Evolutionary conservation across 2,888 invertebrate genomes (phyloP).

Genomic region (Diarsia dahlii): DNA sequence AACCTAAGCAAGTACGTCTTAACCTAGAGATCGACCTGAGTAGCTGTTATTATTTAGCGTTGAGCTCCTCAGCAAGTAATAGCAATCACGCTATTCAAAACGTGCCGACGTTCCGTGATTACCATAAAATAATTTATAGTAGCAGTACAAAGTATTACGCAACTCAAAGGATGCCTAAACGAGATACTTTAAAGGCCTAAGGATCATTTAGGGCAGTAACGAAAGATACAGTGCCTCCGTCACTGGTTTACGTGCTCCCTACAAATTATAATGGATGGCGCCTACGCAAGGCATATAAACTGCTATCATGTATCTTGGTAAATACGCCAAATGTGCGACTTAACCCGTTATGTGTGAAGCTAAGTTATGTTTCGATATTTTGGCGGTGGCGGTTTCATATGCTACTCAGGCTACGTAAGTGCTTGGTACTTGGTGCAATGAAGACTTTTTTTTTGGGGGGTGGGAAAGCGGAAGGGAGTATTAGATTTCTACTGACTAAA

Average conservation of each 20-base stretch:
- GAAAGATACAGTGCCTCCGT: slow-evolving; percentile 9
- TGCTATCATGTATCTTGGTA: slow-evolving; percentile 47
- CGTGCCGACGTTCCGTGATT: slow-evolving; percentile 12
- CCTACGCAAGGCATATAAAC: slow-evolving; percentile 45
- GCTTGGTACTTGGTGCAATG: slow-evolving; percentile 17
- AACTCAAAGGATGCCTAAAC: slow-evolving; percentile 37
- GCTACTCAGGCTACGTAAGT: neutral
- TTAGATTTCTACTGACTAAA: too few relatives aligned
- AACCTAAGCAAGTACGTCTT: too few relatives aligned
- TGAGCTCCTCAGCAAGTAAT: neutral
- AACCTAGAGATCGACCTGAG: too few relatives aligned
- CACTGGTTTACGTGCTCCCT: slow-evolving; percentile 21
- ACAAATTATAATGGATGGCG: slow-evolving; percentile 53
- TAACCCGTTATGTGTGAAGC: slow-evolving; percentile 31
- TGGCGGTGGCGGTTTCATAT: neutral
- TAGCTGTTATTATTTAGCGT: too few relatives aligned
- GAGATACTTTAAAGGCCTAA: slow-evolving; percentile 39
- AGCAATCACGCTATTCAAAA: neutral
- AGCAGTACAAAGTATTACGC: slow-evolving; percentile 39
- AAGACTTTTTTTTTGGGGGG: slow-evolving; percentile 4
- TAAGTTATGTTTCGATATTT: slow-evolving; percentile 36
- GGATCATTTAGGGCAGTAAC: slow-evolving; percentile 35
- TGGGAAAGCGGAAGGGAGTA: too few relatives aligned
- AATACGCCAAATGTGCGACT: slow-evolving; percentile 41
- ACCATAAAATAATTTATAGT: slow-evolving; percentile 33